A percentile compares a stretch with the other conserved stretches of the same genome.
These are phyloP conservation scores for Andrena hattorfiana DNA, from an alignment of 2,888 invertebrate genomes.

Conservation along the genomic window DNA sequence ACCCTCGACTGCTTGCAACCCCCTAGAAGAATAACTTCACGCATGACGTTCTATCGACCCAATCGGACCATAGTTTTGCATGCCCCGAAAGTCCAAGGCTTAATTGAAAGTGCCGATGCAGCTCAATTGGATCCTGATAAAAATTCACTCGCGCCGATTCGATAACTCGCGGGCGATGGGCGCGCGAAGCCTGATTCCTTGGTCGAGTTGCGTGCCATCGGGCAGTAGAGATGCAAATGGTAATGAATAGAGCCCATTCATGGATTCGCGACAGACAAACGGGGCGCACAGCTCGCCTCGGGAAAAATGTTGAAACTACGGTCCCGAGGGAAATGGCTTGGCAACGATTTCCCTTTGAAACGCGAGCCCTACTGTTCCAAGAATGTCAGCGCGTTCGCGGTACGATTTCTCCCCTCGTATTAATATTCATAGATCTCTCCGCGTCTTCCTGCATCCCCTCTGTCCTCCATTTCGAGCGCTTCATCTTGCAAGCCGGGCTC, in stretches of 20 bases:
- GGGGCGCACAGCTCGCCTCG: slow-evolving; percentile 2
- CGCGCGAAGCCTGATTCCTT: neutral
- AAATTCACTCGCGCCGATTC: neutral
- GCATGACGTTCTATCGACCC: too few relatives aligned
- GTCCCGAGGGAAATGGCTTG: neutral
- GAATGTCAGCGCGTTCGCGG: neutral
- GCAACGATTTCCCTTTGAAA: neutral
- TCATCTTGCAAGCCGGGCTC: neutral
- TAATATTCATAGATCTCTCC: slow-evolving; percentile 3
- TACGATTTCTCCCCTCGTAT: neutral
- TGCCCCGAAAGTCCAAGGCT: too few relatives aligned
- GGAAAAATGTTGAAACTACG: slow-evolving; percentile 15
- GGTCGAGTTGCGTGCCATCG: slow-evolving; percentile 31
- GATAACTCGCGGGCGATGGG: neutral
- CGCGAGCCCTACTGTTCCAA: neutral
- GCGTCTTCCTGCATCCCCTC: neutral
- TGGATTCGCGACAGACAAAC: slow-evolving; percentile 20
- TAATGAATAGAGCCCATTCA: slow-evolving; percentile 62
- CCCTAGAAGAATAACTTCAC: too few relatives aligned
- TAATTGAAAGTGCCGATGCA: too few relatives aligned
- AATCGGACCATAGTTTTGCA: too few relatives aligned
- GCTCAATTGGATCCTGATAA: too few relatives aligned
- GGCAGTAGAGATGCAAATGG: slow-evolving; percentile 45
- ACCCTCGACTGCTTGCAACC: too few relatives aligned
- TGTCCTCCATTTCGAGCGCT: neutral